These are phyloP conservation scores for Microplitis mediator DNA, from an alignment of 1,140 invertebrate genomes.

Conservation along the genomic window DNA sequence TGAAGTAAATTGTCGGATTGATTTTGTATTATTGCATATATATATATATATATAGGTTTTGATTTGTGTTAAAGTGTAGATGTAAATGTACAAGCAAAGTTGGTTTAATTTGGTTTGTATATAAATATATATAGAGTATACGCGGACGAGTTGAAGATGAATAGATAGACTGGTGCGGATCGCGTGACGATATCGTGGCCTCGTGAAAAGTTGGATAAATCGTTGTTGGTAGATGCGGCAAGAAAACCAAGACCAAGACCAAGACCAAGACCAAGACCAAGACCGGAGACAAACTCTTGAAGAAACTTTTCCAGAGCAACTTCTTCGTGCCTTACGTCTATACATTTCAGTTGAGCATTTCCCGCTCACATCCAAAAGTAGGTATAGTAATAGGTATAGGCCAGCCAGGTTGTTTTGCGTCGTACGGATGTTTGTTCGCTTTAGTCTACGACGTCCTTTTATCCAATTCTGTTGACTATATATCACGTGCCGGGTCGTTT, in stretches of 20 bases:
- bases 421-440: too few relatives aligned
- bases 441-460: background rate
- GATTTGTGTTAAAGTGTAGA: too few relatives aligned
- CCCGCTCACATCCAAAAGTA: background rate
- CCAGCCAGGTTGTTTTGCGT: too few relatives aligned
- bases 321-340: background rate
- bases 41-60: too few relatives aligned
- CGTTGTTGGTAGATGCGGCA: background rate
- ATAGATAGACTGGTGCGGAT: constrained; percentile 36
- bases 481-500: background rate
- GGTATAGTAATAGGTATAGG: too few relatives aligned
- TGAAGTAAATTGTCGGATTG: too few relatives aligned
- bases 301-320: constrained; percentile 16
- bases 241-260: background rate
- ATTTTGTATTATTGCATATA: too few relatives aligned
- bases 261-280: too few relatives aligned
- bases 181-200: constrained; percentile 47
- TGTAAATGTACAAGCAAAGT: too few relatives aligned
- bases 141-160: constrained; percentile 20
- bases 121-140: background rate
- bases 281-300: constrained; percentile 26
- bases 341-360: background rate
- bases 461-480: background rate
- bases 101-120: background rate
- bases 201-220: constrained; percentile 27